Base-by-base conservation (phyloP, 64 coral and sea anemone species). In the Montipora capricornis region DNA sequence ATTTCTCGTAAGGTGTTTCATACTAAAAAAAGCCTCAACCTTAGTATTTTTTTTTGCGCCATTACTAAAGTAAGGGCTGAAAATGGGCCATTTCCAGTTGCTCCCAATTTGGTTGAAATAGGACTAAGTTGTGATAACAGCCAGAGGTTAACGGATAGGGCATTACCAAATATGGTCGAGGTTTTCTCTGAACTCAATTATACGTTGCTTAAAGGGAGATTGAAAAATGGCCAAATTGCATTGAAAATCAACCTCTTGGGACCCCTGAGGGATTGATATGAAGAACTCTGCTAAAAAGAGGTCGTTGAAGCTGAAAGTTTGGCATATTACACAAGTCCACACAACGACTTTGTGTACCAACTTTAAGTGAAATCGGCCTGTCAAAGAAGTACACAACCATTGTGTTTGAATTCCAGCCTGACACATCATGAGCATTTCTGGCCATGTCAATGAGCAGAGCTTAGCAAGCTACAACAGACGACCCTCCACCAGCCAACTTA, bases 401-500 rank as follows among this genome's bases (percentile, higher is more conserved):
- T 26, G 26, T 26, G 26, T 26, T 26, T 26, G 49, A 48, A 3
- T 55, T 20, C 77, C 77, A 55, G 77, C 77, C 8, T 17, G 50
- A 2, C 49, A 80, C 49, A 80, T 80, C 8, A 57, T 80, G 77
- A 55, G 77, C 7, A 80, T 80, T 80, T 80, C 77, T 4, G 49
- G 77, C 49, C 77, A 80, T 55, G 49, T 9, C 6, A 80, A 80
- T 20, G 77, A 80, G 77, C 49, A 80, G n/a, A 80, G 77, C 17
- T 57, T 80, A 12, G 73, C 73, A 10, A 76, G 73, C 26, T 76
- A 76, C 73, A 76, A 49, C 14, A 16, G 76, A 15, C 46, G 45
- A 49, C 76, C 47, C 14, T 78, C 76, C 19, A 78, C 46, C 10
- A 49, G 45, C 76, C 76, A 78, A 12, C 47, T 49, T 3, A 78